Evolutionary conservation across 2,113 vertebrate species (phyloP).

Genomic region (human (Homo sapiens)): GRCh38 chr18:13126501-13127000

Average conservation of each 20-base stretch:
- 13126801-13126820: background rate
- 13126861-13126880: background rate
- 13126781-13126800: background rate
- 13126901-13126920: background rate
- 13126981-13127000: no score
- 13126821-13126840: background rate
- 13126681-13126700: background rate
- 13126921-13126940: background rate
- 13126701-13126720: background rate
- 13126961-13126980: background rate
- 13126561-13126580: background rate
- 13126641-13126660: background rate
- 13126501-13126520: background rate
- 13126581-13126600: background rate
- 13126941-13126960: no score
- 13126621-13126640: background rate
- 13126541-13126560: background rate
- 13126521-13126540: background rate
- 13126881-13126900: background rate
- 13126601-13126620: no score
- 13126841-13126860: background rate
- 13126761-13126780: background rate
- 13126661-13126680: background rate
- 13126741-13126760: background rate
- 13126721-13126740: background rate